Percentiles rank a stretch among this genome's conserved stretches.
Evolutionary conservation across 2,113 vertebrate species (phyloP).

Genomic region (Echinops telfairi): DNA sequence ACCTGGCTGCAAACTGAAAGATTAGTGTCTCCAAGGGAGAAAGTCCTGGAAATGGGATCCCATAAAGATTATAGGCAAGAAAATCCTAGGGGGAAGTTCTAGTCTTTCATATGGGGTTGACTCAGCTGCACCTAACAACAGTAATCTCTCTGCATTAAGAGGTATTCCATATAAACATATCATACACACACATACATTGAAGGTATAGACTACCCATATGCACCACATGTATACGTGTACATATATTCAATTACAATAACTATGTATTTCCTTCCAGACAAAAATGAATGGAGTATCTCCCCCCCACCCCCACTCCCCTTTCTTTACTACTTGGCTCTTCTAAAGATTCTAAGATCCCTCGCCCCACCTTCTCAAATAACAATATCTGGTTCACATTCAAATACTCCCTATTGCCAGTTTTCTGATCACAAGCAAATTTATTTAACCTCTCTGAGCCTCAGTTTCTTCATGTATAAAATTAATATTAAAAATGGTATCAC

Average conservation of each 20-base stretch:
- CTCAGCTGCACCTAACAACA: neutral
- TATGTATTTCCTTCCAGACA: neutral
- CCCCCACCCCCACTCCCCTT: neutral
- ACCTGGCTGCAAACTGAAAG: neutral
- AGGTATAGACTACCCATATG: neutral
- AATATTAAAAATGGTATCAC: slow-evolving; percentile 35
- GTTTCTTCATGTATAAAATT: slow-evolving; percentile 39
- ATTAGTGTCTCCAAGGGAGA: neutral
- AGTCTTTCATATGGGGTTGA: neutral
- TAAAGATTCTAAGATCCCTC: too few relatives aligned
- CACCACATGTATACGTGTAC: neutral
- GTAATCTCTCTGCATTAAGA: neutral
- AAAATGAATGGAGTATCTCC: neutral
- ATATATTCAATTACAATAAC: neutral
- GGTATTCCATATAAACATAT: neutral
- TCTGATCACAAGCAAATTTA: slow-evolving; percentile 25
- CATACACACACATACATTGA: neutral
- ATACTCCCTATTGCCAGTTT: slow-evolving; percentile 18
- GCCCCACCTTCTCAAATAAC: neutral
- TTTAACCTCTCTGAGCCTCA: neutral
- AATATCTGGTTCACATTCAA: slow-evolving; percentile 6
- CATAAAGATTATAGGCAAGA: neutral
- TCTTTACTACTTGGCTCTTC: neutral
- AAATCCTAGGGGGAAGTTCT: neutral
- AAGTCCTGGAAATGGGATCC: neutral